These are phyloP conservation scores for Anhinga rufa DNA, from an alignment of 2,113 vertebrate genomes.

Conservation along the genomic window DNA sequence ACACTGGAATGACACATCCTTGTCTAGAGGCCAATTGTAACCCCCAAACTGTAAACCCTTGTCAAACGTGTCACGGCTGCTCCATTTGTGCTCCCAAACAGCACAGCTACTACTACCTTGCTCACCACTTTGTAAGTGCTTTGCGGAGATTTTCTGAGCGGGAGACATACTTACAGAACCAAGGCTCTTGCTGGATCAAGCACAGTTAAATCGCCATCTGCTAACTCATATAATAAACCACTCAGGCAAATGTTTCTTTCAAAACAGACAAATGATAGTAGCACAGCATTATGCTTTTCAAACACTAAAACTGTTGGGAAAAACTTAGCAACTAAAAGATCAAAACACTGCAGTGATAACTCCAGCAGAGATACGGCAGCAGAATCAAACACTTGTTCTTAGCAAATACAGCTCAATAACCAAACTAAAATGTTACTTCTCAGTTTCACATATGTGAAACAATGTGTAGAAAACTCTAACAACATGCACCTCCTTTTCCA, in stretches of 20 bases:
- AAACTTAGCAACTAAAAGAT: background rate
- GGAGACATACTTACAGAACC: background rate
- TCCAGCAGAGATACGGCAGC: background rate
- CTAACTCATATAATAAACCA: background rate
- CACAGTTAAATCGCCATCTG: constrained; percentile 6
- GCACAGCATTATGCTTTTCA: constrained; percentile 1
- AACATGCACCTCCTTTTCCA: background rate
- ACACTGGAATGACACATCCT: background rate
- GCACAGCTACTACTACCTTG: background rate
- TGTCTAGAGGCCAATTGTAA: background rate
- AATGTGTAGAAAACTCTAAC: background rate
- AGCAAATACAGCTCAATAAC: background rate
- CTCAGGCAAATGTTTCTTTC: background rate
- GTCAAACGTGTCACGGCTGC: background rate
- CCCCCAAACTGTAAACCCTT: background rate
- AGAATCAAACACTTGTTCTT: background rate
- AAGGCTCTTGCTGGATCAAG: background rate
- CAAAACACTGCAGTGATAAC: background rate
- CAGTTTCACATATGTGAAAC: background rate
- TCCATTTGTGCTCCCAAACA: background rate
- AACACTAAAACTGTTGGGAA: background rate
- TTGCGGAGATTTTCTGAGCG: background rate
- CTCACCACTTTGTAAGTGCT: background rate
- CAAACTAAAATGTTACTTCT: background rate
- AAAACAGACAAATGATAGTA: background rate